Base-by-base conservation (phyloP, 2,113 vertebrate genomes). In the Rhinolophus ferrumequinum region DNA sequence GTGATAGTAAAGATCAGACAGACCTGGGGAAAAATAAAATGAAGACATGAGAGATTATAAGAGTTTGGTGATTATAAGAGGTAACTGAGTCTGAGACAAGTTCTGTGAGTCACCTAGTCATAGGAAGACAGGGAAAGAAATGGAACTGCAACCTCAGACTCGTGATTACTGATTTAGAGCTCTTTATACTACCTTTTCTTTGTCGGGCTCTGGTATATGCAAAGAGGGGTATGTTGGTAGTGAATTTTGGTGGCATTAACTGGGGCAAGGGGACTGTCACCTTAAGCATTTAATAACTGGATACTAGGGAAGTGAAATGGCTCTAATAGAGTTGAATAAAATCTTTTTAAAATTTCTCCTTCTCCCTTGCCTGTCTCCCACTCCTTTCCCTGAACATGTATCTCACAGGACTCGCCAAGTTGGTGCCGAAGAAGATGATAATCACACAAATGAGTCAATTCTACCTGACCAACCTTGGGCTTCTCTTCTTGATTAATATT, bases 341-440 rank as follows among this genome's bases (percentile, higher is more conserved):
- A 72, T 54, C 2, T 60, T 87, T 67, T 84, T 62, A 18, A 30
- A 28, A 62, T 26, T 62, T 92, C 72, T 77, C 97, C n/a, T 94
- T 95, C 87, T 35, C 92, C 50, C 2, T 70, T 69, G 5, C 38
- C 15, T 86, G 94, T 96, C 95, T 96, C 88, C 44, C 69, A 64
- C 35, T 52, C 69, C 19, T 84, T 89, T 73, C 75, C 72, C 88
- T 96, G 62, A 98, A 98, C 90, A 62, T 87, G 90, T 28, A 75
- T 44, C 6, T 93, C 87, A 87, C 86, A 97, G 97, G 73, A 94
- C 58, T 93, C 33, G 95, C 2, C 2, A 86, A 80, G 50, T 30
- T 97, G 24, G 28, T 24, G 16, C 77, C 5, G 79, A 97, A 96
- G 91, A 54, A 94, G 97, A 98, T 99, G 98, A 98, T 96, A 0